Conservation (phyloP, 2,888 invertebrate species). For the Synergus umbraculus region DNA sequence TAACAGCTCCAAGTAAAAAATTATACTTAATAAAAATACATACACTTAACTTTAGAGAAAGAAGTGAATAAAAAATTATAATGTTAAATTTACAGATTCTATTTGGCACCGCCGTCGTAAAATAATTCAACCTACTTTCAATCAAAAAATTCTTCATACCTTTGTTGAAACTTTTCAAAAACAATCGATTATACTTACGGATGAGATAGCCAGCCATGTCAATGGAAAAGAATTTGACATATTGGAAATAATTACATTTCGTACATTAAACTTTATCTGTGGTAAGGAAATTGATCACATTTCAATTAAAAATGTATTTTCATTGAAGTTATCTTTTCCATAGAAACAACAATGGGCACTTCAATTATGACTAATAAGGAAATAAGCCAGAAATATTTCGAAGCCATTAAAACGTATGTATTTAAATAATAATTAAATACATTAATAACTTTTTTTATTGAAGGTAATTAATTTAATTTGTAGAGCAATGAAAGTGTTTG, state of each 20-base stretch:
- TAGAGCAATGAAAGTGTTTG: no score
- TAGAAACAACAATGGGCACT: slow-evolving; percentile 60
- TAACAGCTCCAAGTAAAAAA: slow-evolving; percentile 62
- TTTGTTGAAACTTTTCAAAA: slow-evolving; percentile 62
- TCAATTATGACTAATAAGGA: slow-evolving; percentile 49
- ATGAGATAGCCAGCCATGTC: slow-evolving; percentile 59
- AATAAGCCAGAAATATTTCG: slow-evolving; percentile 49
- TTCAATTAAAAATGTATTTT: neutral
- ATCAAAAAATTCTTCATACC: slow-evolving; percentile 59
- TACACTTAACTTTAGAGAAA: neutral
- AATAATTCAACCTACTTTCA: slow-evolving; percentile 63
- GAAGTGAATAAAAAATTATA: neutral
- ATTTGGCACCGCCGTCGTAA: slow-evolving; percentile 64
- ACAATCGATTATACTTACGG: slow-evolving; percentile 58
- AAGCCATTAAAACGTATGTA: slow-evolving; percentile 47
- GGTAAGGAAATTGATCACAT: slow-evolving; percentile 49
- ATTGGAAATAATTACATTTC: slow-evolving; percentile 59
- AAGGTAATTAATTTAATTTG: no score
- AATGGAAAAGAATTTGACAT: slow-evolving; percentile 59
- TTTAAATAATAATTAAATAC: no score
- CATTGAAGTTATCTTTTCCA: neutral
- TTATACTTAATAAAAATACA: neutral
- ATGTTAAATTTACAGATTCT: slow-evolving; percentile 48
- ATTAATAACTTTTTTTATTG: no score
- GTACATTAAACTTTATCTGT: slow-evolving; percentile 63